Percentiles rank a stretch among this genome's conserved stretches.
phyloP scores from a whole-genome alignment of 2,888 invertebrate species.

The Dermolepida albohirtum region DNA sequence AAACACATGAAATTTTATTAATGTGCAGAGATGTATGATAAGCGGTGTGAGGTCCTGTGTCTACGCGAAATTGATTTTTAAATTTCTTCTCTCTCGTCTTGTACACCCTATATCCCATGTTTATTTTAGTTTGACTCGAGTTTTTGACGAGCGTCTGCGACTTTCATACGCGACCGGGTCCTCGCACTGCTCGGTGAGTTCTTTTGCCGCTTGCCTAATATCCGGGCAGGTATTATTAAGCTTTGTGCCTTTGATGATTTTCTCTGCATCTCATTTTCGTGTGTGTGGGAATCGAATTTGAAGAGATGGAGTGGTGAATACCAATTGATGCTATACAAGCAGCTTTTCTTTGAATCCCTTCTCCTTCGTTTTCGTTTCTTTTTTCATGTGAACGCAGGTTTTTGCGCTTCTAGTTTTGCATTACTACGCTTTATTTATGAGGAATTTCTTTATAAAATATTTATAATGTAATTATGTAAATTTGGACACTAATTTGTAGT shows the following conservation, averaged over 20 bases:
- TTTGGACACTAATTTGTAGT: too few relatives aligned
- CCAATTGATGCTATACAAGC: conserved; percentile 59
- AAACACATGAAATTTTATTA: conserved; percentile 39
- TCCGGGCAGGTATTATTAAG: conserved; percentile 60
- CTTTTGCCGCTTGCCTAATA: conserved; percentile 54
- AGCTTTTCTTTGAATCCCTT: conserved; percentile 47
- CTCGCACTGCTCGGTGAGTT: conserved; percentile 9
- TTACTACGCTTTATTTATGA: conserved; percentile 39
- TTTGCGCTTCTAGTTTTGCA: conserved; percentile 33
- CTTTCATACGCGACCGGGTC: conserved; percentile 5
- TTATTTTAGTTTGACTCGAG: conserved; percentile 58
- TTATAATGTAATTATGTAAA: conserved; percentile 15
- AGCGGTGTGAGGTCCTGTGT: conserved; percentile 37
- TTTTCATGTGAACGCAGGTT: conserved; percentile 23
- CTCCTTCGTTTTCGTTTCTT: conserved; percentile 39
- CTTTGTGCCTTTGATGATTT: conserved; percentile 68
- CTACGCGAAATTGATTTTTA: conserved; percentile 58
- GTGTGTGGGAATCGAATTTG: conserved; percentile 64
- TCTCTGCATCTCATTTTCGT: conserved; percentile 67
- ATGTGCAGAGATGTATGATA: conserved; percentile 37
- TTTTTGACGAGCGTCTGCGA: conserved; percentile 49
- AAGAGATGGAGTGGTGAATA: conserved; percentile 65
- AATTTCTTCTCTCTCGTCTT: conserved; percentile 56
- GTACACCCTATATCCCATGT: conserved; percentile 59
- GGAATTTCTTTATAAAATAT: conserved; percentile 21